Evolutionary conservation across 2,888 invertebrate genomes (phyloP).

Genomic region (Odontomyia ornata): DNA sequence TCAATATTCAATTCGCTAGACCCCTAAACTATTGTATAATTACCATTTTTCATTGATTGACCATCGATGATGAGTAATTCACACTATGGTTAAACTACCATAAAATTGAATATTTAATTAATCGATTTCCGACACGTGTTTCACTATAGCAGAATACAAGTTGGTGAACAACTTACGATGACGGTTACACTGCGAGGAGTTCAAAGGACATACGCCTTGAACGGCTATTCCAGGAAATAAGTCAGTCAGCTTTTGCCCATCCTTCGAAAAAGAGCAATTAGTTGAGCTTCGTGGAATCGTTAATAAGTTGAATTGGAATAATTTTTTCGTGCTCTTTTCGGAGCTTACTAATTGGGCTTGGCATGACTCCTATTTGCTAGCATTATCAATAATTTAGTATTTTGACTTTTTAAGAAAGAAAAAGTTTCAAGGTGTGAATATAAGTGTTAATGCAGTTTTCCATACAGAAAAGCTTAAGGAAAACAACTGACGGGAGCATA

Average conservation of each 20-base stretch:
- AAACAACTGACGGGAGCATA: too few species aligned
- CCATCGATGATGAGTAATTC: neutral
- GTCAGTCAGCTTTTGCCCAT: neutral
- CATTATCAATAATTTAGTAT: too few species aligned
- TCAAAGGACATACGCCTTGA: neutral
- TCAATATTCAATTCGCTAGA: neutral
- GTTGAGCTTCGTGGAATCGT: too few species aligned
- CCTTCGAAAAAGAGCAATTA: neutral
- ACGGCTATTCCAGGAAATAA: neutral
- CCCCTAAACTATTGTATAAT: neutral
- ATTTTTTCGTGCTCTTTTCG: too few species aligned
- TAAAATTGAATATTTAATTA: neutral
- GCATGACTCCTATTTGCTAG: too few species aligned
- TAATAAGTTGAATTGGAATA: too few species aligned
- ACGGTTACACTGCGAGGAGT: neutral
- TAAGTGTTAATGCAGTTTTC: too few species aligned
- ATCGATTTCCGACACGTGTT: neutral
- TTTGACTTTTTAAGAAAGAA: too few species aligned
- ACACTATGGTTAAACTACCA: neutral
- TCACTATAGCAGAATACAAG: neutral
- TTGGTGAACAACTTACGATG: neutral
- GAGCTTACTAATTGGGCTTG: too few species aligned
- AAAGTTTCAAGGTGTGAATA: too few species aligned
- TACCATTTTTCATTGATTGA: constrained; percentile 2
- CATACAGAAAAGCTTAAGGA: too few species aligned